Conservation (phyloP, 1,140 invertebrate species). For the Euura lappo region DNA sequence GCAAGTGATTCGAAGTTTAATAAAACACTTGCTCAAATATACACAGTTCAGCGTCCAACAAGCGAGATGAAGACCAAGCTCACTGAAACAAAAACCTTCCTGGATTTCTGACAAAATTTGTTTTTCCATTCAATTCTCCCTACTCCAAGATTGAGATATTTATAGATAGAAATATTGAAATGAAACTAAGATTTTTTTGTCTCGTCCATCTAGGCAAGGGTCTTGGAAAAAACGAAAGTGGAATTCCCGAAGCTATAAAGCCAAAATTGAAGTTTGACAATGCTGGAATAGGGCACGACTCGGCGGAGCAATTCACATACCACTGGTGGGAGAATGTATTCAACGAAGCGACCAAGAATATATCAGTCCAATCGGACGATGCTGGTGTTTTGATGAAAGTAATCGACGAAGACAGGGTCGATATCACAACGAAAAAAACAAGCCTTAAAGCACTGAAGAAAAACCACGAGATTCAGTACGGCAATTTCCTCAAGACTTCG, state of each 20-base stretch:
- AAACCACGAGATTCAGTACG: constrained; percentile 41
- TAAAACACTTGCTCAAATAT: no score
- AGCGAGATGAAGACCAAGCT: no score
- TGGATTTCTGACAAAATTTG: no score
- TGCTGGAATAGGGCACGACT: constrained; percentile 77
- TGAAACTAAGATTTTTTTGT: constrained; percentile 16
- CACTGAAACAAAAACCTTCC: no score
- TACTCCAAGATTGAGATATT: neutral
- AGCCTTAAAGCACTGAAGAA: constrained; percentile 26
- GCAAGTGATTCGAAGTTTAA: no score
- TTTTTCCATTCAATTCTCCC: no score
- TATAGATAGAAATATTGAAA: constrained; percentile 11
- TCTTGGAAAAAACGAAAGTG: constrained; percentile 77
- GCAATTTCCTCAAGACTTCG: constrained; percentile 60
- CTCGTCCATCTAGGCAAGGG: constrained; percentile 71
- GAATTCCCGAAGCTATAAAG: constrained; percentile 76
- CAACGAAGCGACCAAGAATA: constrained; percentile 74
- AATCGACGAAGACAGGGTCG: constrained; percentile 39
- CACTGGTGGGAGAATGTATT: constrained; percentile 85
- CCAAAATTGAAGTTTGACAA: constrained; percentile 80
- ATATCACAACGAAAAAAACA: constrained; percentile 44
- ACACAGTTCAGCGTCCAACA: no score
- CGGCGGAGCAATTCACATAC: constrained; percentile 72
- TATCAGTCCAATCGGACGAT: constrained; percentile 53
- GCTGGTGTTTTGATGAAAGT: constrained; percentile 29